These are phyloP conservation scores for Zoanthus solanderi DNA, from an alignment of 92 coral and sea anemone genomes.

Conservation along the genomic window DNA sequence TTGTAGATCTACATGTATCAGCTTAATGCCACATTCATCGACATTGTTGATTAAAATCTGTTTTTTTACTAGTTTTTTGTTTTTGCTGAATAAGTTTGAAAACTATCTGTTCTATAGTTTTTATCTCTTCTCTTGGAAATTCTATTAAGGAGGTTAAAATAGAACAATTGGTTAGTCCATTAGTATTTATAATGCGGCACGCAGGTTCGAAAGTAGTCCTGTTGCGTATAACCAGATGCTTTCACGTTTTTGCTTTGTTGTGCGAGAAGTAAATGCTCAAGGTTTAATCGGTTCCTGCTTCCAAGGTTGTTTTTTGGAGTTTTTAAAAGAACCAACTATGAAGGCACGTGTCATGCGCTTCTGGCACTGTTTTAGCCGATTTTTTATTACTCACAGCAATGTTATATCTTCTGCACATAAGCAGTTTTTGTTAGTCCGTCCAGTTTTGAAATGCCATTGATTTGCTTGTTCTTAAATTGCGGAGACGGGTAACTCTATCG, in stretches of 20 bases:
- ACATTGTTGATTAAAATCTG: conserved; percentile 4
- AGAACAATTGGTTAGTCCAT: conserved; percentile 2
- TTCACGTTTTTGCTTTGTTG: not conserved
- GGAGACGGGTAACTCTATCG: conserved; percentile 2
- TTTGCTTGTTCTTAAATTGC: conserved; percentile 11
- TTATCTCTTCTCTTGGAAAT: not conserved
- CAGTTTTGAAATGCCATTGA: not conserved
- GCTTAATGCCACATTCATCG: conserved; percentile 1
- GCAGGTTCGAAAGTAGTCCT: not conserved
- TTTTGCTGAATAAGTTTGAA: not conserved
- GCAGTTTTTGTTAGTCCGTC: not conserved
- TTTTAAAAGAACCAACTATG: not conserved
- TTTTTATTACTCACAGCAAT: conserved; percentile 9
- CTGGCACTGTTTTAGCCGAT: not conserved
- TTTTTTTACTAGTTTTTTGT: conserved; percentile 7
- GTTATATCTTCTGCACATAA: not conserved
- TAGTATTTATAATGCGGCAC: not conserved
- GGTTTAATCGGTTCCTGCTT: not conserved
- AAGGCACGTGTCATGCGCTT: not conserved
- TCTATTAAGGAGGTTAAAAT: conserved; percentile 3
- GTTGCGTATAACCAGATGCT: not conserved
- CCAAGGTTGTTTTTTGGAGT: conserved; percentile 15
- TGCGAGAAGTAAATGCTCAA: not conserved
- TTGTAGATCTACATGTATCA: not conserved
- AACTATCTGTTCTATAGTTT: conserved; percentile 3